Conservation (phyloP, 2,797 vertebrate genomes). For the Syndactyla subalaris region DNA sequence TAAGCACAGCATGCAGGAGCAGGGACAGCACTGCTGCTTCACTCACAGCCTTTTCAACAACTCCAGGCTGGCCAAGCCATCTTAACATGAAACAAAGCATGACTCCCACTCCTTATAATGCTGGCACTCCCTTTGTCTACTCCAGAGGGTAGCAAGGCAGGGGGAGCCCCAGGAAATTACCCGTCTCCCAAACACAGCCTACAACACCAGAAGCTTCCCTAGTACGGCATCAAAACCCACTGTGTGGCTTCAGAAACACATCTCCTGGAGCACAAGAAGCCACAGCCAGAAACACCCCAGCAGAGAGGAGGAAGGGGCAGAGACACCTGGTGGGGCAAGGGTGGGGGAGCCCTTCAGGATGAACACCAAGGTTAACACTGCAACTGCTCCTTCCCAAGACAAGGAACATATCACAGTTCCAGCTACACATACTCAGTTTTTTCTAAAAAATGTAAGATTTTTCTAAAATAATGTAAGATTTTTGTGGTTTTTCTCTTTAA, state of each 20-base stretch:
- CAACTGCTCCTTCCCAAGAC: neutral
- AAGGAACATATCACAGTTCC: neutral
- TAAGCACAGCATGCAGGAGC: neutral
- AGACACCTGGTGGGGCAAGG: fast-evolving
- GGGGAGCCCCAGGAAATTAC: neutral
- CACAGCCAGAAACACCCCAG: neutral
- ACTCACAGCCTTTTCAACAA: neutral
- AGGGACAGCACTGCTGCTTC: neutral
- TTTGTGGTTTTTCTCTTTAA: neutral
- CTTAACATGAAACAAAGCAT: fast-evolving
- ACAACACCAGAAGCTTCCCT: neutral
- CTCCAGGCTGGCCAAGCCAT: neutral
- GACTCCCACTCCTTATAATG: fast-evolving
- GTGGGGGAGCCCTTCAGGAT: fast-evolving
- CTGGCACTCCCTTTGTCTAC: too few relatives aligned
- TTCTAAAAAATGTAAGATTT: too few relatives aligned
- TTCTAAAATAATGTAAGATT: neutral
- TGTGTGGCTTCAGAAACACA: fast-evolving
- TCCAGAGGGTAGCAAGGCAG: neutral
- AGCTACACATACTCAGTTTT: neutral
- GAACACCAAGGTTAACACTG: neutral
- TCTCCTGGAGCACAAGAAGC: fast-evolving
- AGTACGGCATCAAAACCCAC: fast-evolving
- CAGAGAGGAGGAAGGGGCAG: neutral
- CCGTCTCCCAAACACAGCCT: neutral